phyloP scores from a whole-genome alignment of 2,113 vertebrate genomes.

The Toxotes chatareus region DNA sequence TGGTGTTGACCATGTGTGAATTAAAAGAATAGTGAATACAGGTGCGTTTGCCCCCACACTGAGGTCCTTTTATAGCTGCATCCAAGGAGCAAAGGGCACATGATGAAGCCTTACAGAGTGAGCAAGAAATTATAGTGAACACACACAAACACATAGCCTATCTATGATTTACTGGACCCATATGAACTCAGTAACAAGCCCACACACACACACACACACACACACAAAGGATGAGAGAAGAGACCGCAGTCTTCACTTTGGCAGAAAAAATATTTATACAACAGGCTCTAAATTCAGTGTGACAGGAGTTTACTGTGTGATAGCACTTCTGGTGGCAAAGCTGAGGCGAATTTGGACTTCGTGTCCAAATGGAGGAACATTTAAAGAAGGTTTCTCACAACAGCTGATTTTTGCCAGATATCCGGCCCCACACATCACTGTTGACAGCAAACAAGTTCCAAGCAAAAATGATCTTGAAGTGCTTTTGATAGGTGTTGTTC shows the following conservation, averaged over 20 bases:
- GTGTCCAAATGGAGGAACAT: too few relatives aligned
- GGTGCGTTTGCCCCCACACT: not conserved
- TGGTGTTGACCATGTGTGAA: conserved; percentile 33
- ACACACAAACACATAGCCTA: not conserved
- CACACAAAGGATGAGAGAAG: not conserved
- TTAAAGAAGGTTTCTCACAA: not conserved
- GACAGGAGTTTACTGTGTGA: not conserved
- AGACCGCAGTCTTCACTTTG: not conserved
- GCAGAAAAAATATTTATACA: not conserved
- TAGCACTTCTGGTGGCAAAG: not conserved
- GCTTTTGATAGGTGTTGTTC: not conserved
- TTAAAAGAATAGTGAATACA: not conserved
- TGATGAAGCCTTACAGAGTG: not conserved
- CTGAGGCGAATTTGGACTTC: not conserved
- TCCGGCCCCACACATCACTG: not conserved
- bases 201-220: not conserved
- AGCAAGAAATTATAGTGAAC: not conserved
- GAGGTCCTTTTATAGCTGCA: conserved; percentile 61
- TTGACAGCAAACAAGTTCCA: not conserved
- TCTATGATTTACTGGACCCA: too few relatives aligned
- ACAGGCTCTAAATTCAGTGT: not conserved
- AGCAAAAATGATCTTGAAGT: not conserved
- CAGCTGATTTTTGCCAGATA: not conserved
- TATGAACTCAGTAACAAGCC: not conserved
- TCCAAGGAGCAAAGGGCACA: conserved; percentile 73